These are phyloP conservation scores for Arizona elegans DNA, from an alignment of 2,113 vertebrate species.

Conservation along the genomic window DNA sequence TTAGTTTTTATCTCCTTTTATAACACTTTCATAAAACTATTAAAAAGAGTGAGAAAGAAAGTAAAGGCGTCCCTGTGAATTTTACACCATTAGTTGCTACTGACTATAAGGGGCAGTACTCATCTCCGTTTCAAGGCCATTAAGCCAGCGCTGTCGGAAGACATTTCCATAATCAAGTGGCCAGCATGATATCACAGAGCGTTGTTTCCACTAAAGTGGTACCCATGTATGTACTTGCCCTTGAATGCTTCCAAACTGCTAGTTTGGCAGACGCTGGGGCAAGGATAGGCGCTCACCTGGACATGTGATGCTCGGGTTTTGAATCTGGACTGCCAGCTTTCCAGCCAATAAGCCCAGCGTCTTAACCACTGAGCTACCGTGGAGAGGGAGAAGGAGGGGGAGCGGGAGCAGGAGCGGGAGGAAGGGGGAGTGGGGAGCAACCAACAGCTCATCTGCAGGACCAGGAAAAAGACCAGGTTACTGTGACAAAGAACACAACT, in stretches of 20 bases:
- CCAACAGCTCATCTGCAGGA: neutral
- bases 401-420: no score
- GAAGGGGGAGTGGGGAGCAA: no score
- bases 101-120: neutral
- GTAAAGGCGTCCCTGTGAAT: no score
- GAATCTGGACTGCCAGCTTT: no score
- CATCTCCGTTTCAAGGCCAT: no score
- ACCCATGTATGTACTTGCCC: no score
- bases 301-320: no score
- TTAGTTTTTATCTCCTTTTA: neutral
- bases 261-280: no score
- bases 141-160: neutral
- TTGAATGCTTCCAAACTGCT: no score
- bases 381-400: neutral
- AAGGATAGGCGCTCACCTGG: neutral
- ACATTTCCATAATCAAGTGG: neutral
- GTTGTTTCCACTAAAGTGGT: neutral
- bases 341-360: no score
- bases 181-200: neutral
- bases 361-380: no score
- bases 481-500: neutral
- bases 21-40: neutral
- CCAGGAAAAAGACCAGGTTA: neutral
- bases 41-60: neutral
- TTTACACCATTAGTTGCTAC: neutral